Evolutionary conservation across 2,113 vertebrate genomes (phyloP).

Genomic region (Syngnathoides biaculeatus): DNA sequence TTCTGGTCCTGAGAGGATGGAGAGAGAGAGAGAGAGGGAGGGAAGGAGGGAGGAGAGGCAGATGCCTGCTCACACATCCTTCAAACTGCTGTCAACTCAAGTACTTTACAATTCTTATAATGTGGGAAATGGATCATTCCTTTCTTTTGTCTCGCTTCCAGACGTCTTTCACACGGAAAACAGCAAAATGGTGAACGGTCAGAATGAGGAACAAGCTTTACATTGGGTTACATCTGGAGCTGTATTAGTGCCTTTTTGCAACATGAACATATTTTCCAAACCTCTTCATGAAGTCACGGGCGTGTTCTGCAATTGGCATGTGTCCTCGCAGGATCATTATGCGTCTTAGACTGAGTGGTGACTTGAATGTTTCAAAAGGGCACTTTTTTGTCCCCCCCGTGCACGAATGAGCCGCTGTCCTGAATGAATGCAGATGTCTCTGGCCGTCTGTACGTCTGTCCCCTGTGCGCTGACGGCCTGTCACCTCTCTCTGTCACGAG

Average conservation of each 20-base stretch:
- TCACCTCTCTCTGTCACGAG: conserved; percentile 65
- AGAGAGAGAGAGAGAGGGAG: conserved; percentile 65
- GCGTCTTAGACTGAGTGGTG: conserved; percentile 33
- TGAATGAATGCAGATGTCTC: conserved; percentile 98
- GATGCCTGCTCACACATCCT: conserved; percentile 46
- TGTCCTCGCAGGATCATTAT: conserved; percentile 20
- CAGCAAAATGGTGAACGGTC: not conserved
- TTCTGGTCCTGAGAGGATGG: conserved; percentile 49
- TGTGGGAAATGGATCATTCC: not conserved
- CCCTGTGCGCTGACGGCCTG: conserved; percentile 61
- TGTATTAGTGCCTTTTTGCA: not conserved
- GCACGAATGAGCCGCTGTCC: conserved; percentile 83
- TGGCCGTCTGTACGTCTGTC: conserved; percentile 75
- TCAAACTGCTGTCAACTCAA: conserved; percentile 35
- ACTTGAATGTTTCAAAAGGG: conserved; percentile 74
- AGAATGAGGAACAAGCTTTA: not conserved
- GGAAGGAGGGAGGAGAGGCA: conserved; percentile 67
- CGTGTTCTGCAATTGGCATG: conserved; percentile 15
- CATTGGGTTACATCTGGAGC: conserved; percentile 7
- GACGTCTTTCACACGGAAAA: not conserved
- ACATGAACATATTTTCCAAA: conserved; percentile 7
- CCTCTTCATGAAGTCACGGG: conserved; percentile 1
- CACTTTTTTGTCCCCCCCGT: conserved; percentile 77
- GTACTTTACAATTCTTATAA: conserved; percentile 16
- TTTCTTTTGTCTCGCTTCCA: not conserved